Conservation (phyloP, 2,113 vertebrate genomes). For the Anguilla japonica region DNA sequence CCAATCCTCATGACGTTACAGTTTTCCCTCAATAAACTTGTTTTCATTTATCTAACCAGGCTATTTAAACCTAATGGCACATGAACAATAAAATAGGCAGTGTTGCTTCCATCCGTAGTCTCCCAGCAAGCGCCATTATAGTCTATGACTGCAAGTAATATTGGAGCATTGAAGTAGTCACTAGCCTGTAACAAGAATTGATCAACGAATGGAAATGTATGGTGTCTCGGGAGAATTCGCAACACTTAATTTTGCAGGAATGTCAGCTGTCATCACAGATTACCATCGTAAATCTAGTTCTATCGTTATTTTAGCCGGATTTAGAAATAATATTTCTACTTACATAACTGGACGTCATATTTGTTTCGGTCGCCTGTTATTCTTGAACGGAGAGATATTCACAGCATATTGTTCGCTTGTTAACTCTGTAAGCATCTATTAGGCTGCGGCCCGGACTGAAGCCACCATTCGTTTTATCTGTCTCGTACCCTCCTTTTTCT, state of each 20-base stretch:
- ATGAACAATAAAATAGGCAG: not conserved
- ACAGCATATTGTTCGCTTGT: not conserved
- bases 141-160: not conserved
- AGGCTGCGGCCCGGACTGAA: not conserved
- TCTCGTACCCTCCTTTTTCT: too few species aligned
- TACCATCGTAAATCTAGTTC: not conserved
- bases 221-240: not conserved
- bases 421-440: not conserved
- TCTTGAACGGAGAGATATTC: not conserved
- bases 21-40: too few species aligned
- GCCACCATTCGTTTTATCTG: too few species aligned
- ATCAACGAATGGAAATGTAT: not conserved
- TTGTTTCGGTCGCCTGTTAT: not conserved
- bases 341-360: slow-evolving; percentile 21
- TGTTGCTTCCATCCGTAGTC: slow-evolving; percentile 7
- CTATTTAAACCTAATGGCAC: not conserved
- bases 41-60: not conserved
- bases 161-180: not conserved
- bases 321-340: slow-evolving; percentile 7
- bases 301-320: not conserved
- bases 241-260: not conserved
- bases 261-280: not conserved
- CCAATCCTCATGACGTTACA: too few species aligned
- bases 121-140: slow-evolving; percentile 19
- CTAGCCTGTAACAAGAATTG: not conserved